These are phyloP conservation scores for Odontamblyopus rebecca DNA, from an alignment of 2,797 vertebrate genomes.

Conservation along the genomic window DNA sequence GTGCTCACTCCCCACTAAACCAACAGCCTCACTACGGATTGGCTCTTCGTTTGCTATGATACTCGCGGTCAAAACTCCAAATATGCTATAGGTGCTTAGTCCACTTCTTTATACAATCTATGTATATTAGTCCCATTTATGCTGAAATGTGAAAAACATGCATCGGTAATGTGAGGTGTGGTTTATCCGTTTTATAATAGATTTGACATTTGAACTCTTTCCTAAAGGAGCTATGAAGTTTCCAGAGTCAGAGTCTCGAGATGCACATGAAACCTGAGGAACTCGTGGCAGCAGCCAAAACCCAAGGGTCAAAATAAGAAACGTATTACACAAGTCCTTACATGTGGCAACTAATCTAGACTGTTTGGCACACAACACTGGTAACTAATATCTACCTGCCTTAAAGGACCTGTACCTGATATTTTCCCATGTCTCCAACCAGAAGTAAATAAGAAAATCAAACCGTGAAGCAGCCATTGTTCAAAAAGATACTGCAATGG, in stretches of 20 bases:
- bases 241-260: neutral
- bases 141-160: neutral
- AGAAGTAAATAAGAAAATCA: too few species aligned
- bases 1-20: too few species aligned
- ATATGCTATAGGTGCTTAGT: too few species aligned
- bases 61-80: too few species aligned
- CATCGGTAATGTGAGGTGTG: neutral
- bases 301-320: constrained; percentile 20
- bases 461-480: too few species aligned
- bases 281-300: constrained; percentile 7
- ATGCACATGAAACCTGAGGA: constrained; percentile 26
- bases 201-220: neutral
- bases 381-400: neutral
- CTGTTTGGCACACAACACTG: neutral
- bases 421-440: too few species aligned
- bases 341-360: neutral
- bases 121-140: neutral
- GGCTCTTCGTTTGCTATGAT: too few species aligned
- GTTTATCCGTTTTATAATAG: neutral
- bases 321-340: constrained; percentile 11
- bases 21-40: too few species aligned
- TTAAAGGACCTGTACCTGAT: neutral
- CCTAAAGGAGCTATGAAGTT: neutral
- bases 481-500: too few species aligned
- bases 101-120: too few species aligned